Base-by-base conservation (phyloP, 1,140 invertebrate species). In the Aphelenchoides fujianensis region DNA sequence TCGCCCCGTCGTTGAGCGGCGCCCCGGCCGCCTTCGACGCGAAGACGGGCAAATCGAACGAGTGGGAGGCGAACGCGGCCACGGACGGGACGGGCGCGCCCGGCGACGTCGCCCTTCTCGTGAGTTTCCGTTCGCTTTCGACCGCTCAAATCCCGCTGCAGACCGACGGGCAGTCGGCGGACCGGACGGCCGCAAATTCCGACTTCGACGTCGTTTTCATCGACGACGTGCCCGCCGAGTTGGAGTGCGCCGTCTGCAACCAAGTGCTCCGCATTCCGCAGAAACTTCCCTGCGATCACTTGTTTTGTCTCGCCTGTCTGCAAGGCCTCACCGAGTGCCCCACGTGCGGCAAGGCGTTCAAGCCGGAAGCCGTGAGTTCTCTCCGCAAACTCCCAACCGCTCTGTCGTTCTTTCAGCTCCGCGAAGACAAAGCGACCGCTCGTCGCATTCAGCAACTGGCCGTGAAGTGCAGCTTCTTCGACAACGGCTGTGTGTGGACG, bases 381-480 rank as follows among this genome's bases (percentile, higher is more conserved):
- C 32, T 12, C 1, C 2, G 1, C n/a, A 35, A 19, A 9, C 12
- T 1, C 9, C 48, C 1, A n/a, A 3, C 23, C 12, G 36, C 16
- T 31, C 2, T 63, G 30, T 68, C n/a, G n/a, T n/a, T 19, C 31
- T 28, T 31, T 27, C 23, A 69, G 23, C 19, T 69, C 19, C 62
- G 3, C 16, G n/a, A 57, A 67, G 70, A 72, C 37, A 72, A 73
- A 72, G n/a, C 5, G 9, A 61, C 70, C 9, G 30, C 31, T 16
- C 35, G 52, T 1, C 69, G 31, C 30, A 72, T 72, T 48, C 70
- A 72, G 19, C 9, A 73, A 28, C 36, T 72, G 7, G 16, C 30
- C n/a, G 70, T 72, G 5, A 74, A 72, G 34, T 72, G 70, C 70
- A 72, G 71, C 0, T 72, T 54, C 16, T 3, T 16, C 1, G 70